Evolutionary conservation across 2,797 vertebrate genomes (phyloP), one percentile per base, ranked within the genome.

Genomic region (Menidia menidia): DNA sequence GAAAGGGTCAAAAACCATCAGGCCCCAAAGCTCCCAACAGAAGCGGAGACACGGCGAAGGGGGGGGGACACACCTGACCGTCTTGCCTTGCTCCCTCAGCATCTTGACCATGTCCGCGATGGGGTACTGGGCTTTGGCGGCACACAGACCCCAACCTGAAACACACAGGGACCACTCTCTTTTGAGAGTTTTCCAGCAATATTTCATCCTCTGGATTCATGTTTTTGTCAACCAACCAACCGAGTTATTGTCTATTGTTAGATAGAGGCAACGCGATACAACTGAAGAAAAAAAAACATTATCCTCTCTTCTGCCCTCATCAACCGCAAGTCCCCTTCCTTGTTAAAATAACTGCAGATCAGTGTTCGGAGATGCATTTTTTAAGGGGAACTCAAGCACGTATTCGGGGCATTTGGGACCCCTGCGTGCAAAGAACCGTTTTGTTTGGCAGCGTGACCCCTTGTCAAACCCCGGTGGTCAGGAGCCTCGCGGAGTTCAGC

Each of bases 81-180:
- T 53, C 63, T 95, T 95, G 43, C 93, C 93, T 78, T 95, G 93
- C 59, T 95, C 94, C 45, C 0, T 87, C 43, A 96, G 87, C 94
- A 94, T 95, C 89, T 95, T 96, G 87, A 94, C 95, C 94, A 95
- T 92, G 73, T 95, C 94, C 70, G 95, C 94, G 53, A 95, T 95
- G 1, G 94, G 94, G 60, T 95, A 95, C 76, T 95, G 95, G 19
- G 95, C 95, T 75, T 95, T 95, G 16, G 94, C 95, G 73, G 94
- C 94, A 87, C 95, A 95, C 67, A 95, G 87, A 82, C 94, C 94
- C 94, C 94, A 95, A 69, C 94, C 94, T 95, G 7, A 33, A 79
- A 59, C 30, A 71, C 10, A 19, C 60, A 33, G 13, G 15, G 14
- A 14, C 13, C 30, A 53, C 13, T 9, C 19, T 51, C 3, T 16